Evolutionary conservation across 92 coral and sea anemone genomes (phyloP), one percentile per base, ranked within the genome.

Genomic region (Palythoa grandis): DNA sequence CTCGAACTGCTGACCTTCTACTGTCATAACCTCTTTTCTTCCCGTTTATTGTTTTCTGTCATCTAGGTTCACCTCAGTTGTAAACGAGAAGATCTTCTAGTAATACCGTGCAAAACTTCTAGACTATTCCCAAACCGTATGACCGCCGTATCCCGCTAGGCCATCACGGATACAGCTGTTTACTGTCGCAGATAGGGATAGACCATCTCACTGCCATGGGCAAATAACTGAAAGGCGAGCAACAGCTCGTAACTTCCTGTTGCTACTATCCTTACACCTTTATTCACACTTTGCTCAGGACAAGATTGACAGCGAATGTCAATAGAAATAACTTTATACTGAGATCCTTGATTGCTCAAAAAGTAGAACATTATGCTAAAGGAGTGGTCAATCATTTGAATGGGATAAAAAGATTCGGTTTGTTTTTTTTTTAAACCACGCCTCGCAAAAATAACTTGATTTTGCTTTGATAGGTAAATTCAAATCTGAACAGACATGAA

Each of bases 31-130:
- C 3, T 48, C 53, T 40, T 75, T 23, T 35, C 65, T 22, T 54
- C 1, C 20, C 0, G 65, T 75, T 24, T 75, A 13, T 23, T 75
- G n/a, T 75, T 75, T 52, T 75, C 79, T 75, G 79, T 75, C 79
- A 54, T 75, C 79, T 52, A 12, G 3, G 79, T 75, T 50, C 22
- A 50, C 40, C 43, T 22, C 9, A 10, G 23, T 13, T 52, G 63
- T 24, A 50, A 52, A 52, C 16, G 10, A 20, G 63, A 10, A 12
- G 79, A 75, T 14, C 63, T 52, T 75, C 19, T 75, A 23, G 10
- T 52, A 25, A 20, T 7, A 23, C n/a, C 22, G n/a, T 23, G 61
- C 13, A 20, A 75, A 75, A 25, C 40, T 50, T 75, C 79, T 23
- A 52, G 79, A 19, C 43, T 7, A 10, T 75, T 75, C 79, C 19